Base-by-base conservation (phyloP, 2,888 invertebrate species). In the Drosophila hamatofila region DNA sequence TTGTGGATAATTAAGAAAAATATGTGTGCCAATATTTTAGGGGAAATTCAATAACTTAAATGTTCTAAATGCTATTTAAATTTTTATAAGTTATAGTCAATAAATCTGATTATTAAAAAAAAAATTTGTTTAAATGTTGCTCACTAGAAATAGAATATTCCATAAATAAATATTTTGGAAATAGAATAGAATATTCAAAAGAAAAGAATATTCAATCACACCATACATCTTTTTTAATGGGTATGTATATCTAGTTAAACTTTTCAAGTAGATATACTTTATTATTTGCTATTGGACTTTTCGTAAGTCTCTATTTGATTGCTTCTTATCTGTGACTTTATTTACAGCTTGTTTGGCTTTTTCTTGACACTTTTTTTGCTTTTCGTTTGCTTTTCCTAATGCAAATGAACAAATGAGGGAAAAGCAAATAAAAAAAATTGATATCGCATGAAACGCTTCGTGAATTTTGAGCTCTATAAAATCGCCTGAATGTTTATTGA, bases 381-480 rank as follows among this genome's bases (percentile, higher is more conserved):
- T 51, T 48, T 12, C 21, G 39, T 25, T 35, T 18, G 37, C 41
- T 23, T 58, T 60, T 46, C 27, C 27, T 7, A 23, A 35, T 37
- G 16, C 23, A 52, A 52, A 52, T 23, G 35, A 16, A 16, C 2
- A 23, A 16, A 16, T 8, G 37, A 25, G 21, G n/a, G 5, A 23
- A 37, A 52, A 5, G 55, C 55, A 67, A 55, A 66, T 41, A 55
- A 46, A 67, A 21, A 48, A n/a, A 30, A 33, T 70, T 57, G 46
- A 70, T 69, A 69, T 69, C 51, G 41, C 56, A 9, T n/a, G 30
- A 61, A 46, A 37, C 5, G 12, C 16, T 37, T 27, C 6, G 39
- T 25, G 12, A 69, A 39, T 41, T 68, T 69, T 46, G 39, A 59
- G 51, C 14, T 68, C 35, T 30, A 51, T 25, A 35, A 48, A 49